phyloP scores from a whole-genome alignment of 2,113 vertebrate species.

The Apistogramma diplotaenia region DNA sequence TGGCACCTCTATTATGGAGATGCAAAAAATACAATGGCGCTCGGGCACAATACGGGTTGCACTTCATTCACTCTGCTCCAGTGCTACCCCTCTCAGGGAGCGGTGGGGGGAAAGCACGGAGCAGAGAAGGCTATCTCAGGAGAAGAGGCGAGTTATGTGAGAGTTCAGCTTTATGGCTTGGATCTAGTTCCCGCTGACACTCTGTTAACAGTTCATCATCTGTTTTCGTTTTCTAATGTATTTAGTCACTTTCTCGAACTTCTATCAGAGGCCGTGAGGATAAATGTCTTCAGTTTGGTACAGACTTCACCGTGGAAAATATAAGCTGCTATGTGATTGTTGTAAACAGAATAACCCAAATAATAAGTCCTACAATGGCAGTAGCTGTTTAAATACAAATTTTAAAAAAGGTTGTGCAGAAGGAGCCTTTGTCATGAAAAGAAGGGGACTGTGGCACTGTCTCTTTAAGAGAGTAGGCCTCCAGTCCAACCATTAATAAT shows the following conservation, averaged over 20 bases:
- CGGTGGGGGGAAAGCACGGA: conserved; percentile 17
- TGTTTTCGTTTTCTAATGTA: neutral
- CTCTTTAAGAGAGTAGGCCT: conserved; percentile 46
- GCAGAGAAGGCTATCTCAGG: conserved; percentile 13
- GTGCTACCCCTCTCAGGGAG: conserved; percentile 41
- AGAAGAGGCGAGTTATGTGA: conserved; percentile 39
- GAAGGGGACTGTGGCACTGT: conserved; percentile 13
- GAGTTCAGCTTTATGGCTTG: conserved; percentile 23
- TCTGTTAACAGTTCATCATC: neutral
- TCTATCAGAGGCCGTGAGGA: neutral
- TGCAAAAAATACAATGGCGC: conserved; percentile 56
- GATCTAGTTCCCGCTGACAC: neutral
- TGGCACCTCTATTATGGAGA: conserved; percentile 97
- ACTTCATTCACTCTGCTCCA: conserved; percentile 87
- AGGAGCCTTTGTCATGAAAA: neutral
- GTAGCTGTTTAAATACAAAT: neutral
- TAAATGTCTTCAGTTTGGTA: neutral
- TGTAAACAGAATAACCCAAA: neutral
- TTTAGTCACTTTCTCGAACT: neutral
- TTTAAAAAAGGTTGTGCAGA: neutral
- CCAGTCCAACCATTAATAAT: conserved; percentile 65
- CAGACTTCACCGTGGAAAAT: neutral
- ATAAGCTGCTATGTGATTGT: neutral
- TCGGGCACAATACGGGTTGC: conserved; percentile 84
- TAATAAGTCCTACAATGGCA: conserved; percentile 30